These are phyloP conservation scores for Sphaeridia pumilis DNA, from an alignment of 2,888 invertebrate species.

Conservation along the genomic window DNA sequence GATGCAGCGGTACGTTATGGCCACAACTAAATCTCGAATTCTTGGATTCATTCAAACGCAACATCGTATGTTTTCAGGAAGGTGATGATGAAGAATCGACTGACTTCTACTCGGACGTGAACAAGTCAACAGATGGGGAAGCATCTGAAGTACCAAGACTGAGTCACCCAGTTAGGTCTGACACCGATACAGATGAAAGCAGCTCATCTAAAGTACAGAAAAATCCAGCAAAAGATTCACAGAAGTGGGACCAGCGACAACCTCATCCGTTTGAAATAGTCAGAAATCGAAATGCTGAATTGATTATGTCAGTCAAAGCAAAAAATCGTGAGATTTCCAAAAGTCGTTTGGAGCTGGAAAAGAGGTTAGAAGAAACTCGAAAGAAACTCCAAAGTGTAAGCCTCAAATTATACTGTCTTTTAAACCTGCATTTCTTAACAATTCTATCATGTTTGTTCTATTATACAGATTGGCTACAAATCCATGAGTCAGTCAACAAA, in stretches of 20 bases:
- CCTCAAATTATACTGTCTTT: too few species aligned
- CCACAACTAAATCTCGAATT: too few species aligned
- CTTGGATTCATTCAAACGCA: too few species aligned
- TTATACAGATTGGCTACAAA: constrained; percentile 65
- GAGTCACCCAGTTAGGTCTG: constrained; percentile 40
- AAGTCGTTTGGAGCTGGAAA: constrained; percentile 64
- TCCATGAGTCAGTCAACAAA: constrained; percentile 45
- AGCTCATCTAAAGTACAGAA: constrained; percentile 26
- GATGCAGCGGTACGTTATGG: constrained; percentile 6
- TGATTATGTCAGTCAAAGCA: constrained; percentile 38
- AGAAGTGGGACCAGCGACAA: constrained; percentile 19
- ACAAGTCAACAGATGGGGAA: constrained; percentile 35
- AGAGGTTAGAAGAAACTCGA: constrained; percentile 71
- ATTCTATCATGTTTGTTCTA: too few species aligned
- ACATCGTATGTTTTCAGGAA: too few species aligned
- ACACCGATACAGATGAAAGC: constrained; percentile 30
- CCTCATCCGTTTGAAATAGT: constrained; percentile 33
- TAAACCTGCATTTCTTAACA: too few species aligned
- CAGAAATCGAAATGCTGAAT: constrained; percentile 33
- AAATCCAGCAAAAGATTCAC: constrained; percentile 28
- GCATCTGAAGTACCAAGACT: constrained; percentile 37
- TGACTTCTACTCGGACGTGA: constrained; percentile 41
- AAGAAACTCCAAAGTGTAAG: constrained; percentile 76
- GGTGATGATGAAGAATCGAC: constrained; percentile 53
- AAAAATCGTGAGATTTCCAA: constrained; percentile 53